Conservation (phyloP, 2,113 vertebrate genomes). For the Pantherophis guttatus region DNA sequence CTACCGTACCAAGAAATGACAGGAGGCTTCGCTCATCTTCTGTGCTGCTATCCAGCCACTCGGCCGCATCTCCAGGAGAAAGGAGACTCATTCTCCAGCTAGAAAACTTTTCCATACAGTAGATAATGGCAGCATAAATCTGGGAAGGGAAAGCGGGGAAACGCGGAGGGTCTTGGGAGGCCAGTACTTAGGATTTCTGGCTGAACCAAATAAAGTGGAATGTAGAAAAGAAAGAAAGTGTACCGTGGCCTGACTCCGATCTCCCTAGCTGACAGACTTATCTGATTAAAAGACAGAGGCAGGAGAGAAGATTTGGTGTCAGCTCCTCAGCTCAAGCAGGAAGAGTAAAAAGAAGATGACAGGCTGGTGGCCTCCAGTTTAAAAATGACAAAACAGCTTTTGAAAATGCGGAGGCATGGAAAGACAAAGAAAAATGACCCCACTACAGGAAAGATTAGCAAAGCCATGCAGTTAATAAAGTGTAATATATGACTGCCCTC, state of each 20-base stretch:
- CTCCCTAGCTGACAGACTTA: slow-evolving; percentile 51
- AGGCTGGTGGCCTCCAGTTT: slow-evolving; percentile 47
- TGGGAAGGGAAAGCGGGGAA: slow-evolving; percentile 53
- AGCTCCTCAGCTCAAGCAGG: slow-evolving; percentile 57
- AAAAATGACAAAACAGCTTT: slow-evolving; percentile 45
- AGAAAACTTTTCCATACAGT: slow-evolving; percentile 81
- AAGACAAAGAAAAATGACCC: slow-evolving; percentile 59
- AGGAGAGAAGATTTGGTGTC: slow-evolving; percentile 50
- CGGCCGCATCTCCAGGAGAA: slow-evolving; percentile 75
- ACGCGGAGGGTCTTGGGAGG: slow-evolving; percentile 60
- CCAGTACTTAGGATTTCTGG: slow-evolving; percentile 60
- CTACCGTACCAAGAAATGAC: slow-evolving; percentile 83
- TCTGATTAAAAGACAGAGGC: slow-evolving; percentile 51
- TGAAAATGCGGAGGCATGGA: slow-evolving; percentile 47
- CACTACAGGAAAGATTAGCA: slow-evolving; percentile 51
- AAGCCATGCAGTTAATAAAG: slow-evolving; percentile 58
- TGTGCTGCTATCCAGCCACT: slow-evolving; percentile 81
- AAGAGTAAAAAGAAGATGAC: slow-evolving; percentile 52
- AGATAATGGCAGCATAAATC: slow-evolving; percentile 60
- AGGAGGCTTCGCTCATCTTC: slow-evolving; percentile 84
- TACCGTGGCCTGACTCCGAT: slow-evolving; percentile 57
- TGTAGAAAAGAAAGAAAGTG: slow-evolving; percentile 35
- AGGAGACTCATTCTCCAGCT: slow-evolving; percentile 80
- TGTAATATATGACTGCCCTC: slow-evolving; percentile 45
- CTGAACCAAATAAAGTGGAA: slow-evolving; percentile 54